Evolutionary conservation across 2,888 invertebrate species (phyloP).

Genomic region (Leuctra nigra): DNA sequence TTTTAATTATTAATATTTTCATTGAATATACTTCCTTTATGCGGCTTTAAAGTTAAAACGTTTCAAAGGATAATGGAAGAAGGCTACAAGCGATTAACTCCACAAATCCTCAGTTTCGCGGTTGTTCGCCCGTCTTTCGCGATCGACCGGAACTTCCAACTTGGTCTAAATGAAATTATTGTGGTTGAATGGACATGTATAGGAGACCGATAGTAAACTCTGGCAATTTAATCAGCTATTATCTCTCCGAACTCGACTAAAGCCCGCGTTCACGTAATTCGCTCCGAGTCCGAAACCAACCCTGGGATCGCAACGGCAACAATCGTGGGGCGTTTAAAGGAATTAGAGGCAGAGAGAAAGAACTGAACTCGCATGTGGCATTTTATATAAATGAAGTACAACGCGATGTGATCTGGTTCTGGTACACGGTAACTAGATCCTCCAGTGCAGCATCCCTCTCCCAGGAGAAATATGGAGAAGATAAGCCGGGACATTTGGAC

Average conservation of each 20-base stretch:
- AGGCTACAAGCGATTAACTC: constrained; percentile 3
- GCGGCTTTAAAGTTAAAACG: not conserved
- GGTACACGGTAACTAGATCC: constrained; percentile 1
- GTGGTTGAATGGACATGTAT: constrained; percentile 10
- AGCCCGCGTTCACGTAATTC: too few species aligned
- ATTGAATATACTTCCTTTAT: constrained; percentile 1
- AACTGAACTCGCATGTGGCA: constrained; percentile 6
- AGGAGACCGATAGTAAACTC: constrained; percentile 7
- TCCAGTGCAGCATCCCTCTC: constrained; percentile 5
- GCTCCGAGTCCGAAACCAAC: too few species aligned
- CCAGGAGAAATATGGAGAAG: constrained; percentile 7
- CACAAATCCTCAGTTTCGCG: not conserved
- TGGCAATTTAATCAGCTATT: constrained; percentile 11
- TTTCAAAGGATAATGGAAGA: constrained; percentile 1
- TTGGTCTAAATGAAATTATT: constrained; percentile 12
- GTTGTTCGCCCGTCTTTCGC: constrained; percentile 9
- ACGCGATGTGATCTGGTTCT: constrained; percentile 3
- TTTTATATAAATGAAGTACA: constrained; percentile 3
- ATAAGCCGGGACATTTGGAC: constrained; percentile 5
- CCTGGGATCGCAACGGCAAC: too few species aligned
- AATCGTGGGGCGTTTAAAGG: too few species aligned
- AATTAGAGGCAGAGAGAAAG: too few species aligned
- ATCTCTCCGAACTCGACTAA: too few species aligned
- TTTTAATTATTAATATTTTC: constrained; percentile 6
- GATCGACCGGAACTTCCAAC: constrained; percentile 2